Conservation (phyloP, 64 coral and sea anemone genomes). For the Actinia tenebrosa region DNA sequence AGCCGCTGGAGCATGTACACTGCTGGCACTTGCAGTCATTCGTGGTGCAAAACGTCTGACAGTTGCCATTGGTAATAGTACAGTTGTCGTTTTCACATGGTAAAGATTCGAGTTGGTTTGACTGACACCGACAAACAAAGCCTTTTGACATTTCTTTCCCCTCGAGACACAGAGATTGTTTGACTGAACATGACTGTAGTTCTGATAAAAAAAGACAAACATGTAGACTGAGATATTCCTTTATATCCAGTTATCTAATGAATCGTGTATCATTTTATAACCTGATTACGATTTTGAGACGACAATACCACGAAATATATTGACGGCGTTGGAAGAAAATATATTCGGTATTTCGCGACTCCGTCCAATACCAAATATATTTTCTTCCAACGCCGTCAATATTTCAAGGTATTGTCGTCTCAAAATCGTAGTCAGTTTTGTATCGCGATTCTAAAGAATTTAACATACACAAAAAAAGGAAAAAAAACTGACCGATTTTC, state of each 20-base stretch:
- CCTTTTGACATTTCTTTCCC: neutral
- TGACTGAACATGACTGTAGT: neutral
- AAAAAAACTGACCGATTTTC: no score
- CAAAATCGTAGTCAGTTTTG: no score
- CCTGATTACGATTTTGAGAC: no score
- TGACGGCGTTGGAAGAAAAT: no score
- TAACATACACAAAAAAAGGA: no score
- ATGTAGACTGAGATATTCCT: neutral
- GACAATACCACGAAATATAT: no score
- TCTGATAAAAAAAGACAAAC: neutral
- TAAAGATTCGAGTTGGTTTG: neutral
- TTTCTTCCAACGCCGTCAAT: no score
- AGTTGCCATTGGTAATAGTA: conserved; percentile 24
- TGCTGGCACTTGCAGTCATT: conserved; percentile 23
- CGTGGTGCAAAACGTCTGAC: conserved; percentile 19
- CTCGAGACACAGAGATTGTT: neutral
- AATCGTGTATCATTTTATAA: no score
- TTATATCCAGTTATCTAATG: neutral
- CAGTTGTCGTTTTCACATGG: conserved; percentile 26
- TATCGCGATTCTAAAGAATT: no score
- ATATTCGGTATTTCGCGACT: no score
- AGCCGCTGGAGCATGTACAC: conserved; percentile 45
- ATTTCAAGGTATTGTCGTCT: no score
- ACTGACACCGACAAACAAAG: neutral
- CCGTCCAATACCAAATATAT: no score